Evolutionary conservation across 1,140 invertebrate genomes (phyloP).

Genomic region (Achroia grisella): DNA sequence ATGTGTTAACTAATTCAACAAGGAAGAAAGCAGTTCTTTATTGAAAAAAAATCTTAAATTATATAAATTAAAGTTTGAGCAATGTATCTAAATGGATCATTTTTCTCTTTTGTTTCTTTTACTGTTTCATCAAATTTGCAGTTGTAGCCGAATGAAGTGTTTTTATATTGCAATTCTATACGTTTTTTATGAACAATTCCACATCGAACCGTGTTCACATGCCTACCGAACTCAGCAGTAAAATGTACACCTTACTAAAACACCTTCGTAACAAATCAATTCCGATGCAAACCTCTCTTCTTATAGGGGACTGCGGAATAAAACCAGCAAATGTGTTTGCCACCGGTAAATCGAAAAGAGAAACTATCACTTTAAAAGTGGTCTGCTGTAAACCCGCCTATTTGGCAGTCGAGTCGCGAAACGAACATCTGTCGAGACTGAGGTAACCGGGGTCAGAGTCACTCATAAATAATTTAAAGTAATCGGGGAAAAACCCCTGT

Average conservation of each 20-base stretch:
- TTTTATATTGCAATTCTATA: no score
- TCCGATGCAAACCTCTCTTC: slow-evolving; percentile 25
- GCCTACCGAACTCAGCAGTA: not conserved
- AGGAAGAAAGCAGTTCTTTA: no score
- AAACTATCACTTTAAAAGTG: slow-evolving; percentile 60
- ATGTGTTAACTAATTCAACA: no score
- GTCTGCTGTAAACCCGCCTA: slow-evolving; percentile 48
- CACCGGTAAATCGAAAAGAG: slow-evolving; percentile 46
- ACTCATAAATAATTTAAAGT: slow-evolving; percentile 71
- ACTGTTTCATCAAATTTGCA: no score
- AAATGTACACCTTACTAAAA: no score
- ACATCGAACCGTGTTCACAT: no score
- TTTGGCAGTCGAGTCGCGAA: slow-evolving; percentile 51
- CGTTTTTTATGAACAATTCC: no score
- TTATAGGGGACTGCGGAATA: slow-evolving; percentile 25
- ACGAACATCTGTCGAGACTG: slow-evolving; percentile 34
- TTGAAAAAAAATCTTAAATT: no score
- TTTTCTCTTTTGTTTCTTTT: no score
- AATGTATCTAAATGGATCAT: no score
- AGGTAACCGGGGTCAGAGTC: slow-evolving; percentile 36
- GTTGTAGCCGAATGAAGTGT: no score
- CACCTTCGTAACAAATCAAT: slow-evolving; percentile 12
- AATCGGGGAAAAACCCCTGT: slow-evolving; percentile 61
- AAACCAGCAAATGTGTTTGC: slow-evolving; percentile 35
- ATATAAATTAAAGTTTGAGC: no score